Conservation (phyloP, 2,888 invertebrate genomes). For the Cynaeus angustus region DNA sequence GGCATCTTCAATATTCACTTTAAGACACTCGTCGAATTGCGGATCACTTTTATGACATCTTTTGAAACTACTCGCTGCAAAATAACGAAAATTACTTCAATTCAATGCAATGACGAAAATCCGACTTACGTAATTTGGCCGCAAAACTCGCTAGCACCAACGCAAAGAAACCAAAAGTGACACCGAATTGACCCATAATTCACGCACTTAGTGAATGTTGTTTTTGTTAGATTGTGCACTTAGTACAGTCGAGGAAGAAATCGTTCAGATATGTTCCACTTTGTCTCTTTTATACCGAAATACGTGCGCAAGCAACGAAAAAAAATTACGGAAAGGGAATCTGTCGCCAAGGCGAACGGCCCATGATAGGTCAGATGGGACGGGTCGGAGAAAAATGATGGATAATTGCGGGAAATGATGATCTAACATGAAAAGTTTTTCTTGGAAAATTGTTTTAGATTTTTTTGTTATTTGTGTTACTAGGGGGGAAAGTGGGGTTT, state of each 20-base stretch:
- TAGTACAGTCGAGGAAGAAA: slow-evolving; percentile 25
- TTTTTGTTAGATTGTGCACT: slow-evolving; percentile 18
- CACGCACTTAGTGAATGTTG: slow-evolving; percentile 37
- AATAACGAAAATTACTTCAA: background rate
- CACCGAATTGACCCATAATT: slow-evolving; percentile 36
- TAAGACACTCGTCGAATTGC: slow-evolving; percentile 58
- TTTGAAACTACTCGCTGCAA: slow-evolving; percentile 60
- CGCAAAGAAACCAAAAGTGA: slow-evolving; percentile 39
- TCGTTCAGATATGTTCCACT: slow-evolving; percentile 15
- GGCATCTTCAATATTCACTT: slow-evolving; percentile 59
- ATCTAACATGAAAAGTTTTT: too few relatives aligned
- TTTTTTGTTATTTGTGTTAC: too few relatives aligned
- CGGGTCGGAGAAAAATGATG: background rate
- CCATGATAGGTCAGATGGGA: background rate
- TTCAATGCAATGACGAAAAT: background rate
- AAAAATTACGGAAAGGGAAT: slow-evolving; percentile 20
- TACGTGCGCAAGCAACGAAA: slow-evolving; percentile 8
- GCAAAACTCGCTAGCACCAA: slow-evolving; percentile 30
- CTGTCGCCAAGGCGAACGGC: slow-evolving; percentile 25
- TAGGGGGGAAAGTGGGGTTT: too few relatives aligned
- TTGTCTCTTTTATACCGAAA: slow-evolving; percentile 31
- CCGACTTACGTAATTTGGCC: slow-evolving; percentile 48
- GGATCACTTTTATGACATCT: slow-evolving; percentile 60
- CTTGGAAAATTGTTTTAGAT: too few relatives aligned
- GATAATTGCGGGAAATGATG: background rate